phyloP scores from a whole-genome alignment of 1,140 invertebrate genomes.

The Brachionus rubens region DNA sequence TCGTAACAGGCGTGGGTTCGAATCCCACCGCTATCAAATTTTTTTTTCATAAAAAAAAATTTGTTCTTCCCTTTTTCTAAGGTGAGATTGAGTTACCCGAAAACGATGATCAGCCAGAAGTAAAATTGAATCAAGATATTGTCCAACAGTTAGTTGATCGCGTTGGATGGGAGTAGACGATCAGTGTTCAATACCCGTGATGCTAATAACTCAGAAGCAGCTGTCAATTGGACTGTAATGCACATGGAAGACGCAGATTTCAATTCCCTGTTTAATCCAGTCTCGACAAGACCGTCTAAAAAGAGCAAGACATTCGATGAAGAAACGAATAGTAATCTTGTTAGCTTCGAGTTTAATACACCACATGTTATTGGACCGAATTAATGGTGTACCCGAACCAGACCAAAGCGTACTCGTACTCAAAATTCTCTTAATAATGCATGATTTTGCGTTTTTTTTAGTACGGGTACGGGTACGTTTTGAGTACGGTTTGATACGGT shows the following conservation, averaged over 20 bases:
- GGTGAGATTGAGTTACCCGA: conserved; percentile 80
- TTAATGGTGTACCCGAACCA: too few relatives aligned
- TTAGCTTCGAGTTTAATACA: conserved; percentile 81
- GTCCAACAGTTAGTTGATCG: conserved; percentile 69
- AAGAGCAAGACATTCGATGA: conserved; percentile 28
- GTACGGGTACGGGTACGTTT: too few relatives aligned
- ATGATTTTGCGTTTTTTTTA: too few relatives aligned
- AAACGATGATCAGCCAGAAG: conserved; percentile 50
- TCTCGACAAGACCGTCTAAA: conserved; percentile 10
- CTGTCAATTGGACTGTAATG: conserved; percentile 91
- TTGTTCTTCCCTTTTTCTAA: too few relatives aligned
- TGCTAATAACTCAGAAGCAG: conserved; percentile 70
- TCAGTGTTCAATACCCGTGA: conserved; percentile 73
- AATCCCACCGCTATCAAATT: conserved; percentile 90
- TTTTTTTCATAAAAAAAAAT: not conserved
- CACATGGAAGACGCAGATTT: conserved; percentile 82
- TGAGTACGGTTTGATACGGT: too few relatives aligned
- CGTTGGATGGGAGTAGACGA: conserved; percentile 80
- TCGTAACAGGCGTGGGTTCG: conserved; percentile 97
- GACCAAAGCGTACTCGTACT: too few relatives aligned
- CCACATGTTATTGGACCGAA: too few relatives aligned
- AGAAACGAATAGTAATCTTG: conserved; percentile 63
- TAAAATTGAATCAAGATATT: conserved; percentile 60
- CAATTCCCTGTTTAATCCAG: conserved; percentile 70
- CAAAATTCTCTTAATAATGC: too few relatives aligned